Conservation (phyloP, 2,888 invertebrate species). For the Ernsta delagoae region DNA sequence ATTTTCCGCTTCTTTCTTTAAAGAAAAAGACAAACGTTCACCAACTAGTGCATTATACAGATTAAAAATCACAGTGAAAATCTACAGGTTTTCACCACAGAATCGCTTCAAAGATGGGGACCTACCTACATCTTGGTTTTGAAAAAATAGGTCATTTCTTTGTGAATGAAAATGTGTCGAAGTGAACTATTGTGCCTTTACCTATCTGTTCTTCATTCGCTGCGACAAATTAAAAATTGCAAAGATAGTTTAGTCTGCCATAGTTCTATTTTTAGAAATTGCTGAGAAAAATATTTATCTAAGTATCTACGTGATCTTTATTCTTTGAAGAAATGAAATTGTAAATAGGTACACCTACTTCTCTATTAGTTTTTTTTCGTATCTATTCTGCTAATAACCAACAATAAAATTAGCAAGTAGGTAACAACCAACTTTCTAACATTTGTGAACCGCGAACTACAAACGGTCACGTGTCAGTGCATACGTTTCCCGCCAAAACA, state of each 20-base stretch:
- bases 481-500: neutral
- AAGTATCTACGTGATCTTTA: no score
- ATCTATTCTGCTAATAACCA: no score
- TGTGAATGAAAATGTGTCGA: slow-evolving; percentile 5
- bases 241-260: neutral
- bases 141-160: slow-evolving; percentile 5
- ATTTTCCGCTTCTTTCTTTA: no score
- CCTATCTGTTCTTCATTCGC: neutral
- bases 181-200: slow-evolving; percentile 1
- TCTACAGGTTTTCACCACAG: slow-evolving; percentile 3
- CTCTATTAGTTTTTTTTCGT: no score
- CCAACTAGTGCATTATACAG: neutral
- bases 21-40: no score
- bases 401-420: no score
- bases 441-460: neutral
- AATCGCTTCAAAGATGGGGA: neutral
- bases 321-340: no score
- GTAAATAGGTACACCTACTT: no score
- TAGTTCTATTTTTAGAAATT: no score
- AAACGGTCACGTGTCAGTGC: neutral
- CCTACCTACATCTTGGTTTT: neutral
- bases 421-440: neutral
- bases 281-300: no score
- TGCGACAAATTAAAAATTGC: neutral
- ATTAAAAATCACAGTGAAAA: neutral